Evolutionary conservation across 2,888 invertebrate genomes (phyloP).

Genomic region (Pachydiplax longipennis): DNA sequence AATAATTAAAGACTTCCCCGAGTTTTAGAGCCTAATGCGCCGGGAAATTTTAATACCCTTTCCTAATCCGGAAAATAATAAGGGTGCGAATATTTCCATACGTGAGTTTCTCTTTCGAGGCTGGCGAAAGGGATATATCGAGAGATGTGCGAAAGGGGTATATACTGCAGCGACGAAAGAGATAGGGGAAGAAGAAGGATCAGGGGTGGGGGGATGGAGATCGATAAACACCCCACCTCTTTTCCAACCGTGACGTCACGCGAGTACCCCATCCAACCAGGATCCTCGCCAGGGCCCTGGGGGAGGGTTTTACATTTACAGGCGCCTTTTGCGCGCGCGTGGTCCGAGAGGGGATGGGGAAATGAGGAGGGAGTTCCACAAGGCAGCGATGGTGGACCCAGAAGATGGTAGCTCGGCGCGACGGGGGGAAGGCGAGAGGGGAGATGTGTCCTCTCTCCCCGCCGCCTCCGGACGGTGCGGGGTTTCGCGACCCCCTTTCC

Average conservation of each 20-base stretch:
- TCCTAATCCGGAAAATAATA: too few relatives aligned
- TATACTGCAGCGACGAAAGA: neutral
- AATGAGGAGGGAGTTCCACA: neutral
- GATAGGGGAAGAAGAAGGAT: neutral
- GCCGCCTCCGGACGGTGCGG: too few relatives aligned
- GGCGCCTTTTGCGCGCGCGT: neutral
- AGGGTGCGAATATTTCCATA: too few relatives aligned
- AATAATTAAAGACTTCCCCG: too few relatives aligned
- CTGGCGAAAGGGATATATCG: neutral
- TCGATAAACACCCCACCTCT: neutral
- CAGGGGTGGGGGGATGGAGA: neutral
- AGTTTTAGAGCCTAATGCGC: too few relatives aligned
- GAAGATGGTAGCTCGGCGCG: neutral
- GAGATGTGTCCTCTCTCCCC: neutral
- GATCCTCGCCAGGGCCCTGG: neutral
- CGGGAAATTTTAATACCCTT: too few relatives aligned
- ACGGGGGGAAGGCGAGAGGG: neutral
- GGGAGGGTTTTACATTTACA: neutral
- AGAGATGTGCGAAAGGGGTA: neutral
- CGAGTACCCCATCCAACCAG: neutral
- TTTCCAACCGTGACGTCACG: neutral
- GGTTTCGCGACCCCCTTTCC: too few relatives aligned
- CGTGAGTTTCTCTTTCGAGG: neutral
- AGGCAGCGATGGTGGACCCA: neutral
- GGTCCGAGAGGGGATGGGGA: neutral